Percentiles rank a stretch among this genome's conserved stretches.
Conservation (phyloP, 2,888 invertebrate species). For the Idaea aversata region DNA sequence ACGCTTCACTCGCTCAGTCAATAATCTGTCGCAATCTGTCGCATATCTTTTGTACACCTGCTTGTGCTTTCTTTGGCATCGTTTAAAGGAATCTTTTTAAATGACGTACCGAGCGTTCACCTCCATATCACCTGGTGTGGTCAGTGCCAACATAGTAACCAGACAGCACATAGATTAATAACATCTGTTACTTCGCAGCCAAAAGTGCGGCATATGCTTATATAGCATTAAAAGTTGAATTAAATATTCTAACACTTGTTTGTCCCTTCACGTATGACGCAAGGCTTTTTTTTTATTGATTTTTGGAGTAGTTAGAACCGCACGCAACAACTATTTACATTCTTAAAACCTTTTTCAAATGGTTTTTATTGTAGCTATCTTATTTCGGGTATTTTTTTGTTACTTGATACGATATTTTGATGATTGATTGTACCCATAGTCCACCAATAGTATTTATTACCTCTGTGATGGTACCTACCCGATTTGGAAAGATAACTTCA, state of each 20-base stretch:
- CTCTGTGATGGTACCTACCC: too few species aligned
- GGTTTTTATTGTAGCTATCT: too few species aligned
- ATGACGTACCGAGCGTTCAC: neutral
- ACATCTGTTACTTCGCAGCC: neutral
- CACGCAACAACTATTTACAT: neutral
- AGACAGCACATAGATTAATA: neutral
- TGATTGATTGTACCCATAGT: too few species aligned
- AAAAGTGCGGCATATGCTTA: neutral
- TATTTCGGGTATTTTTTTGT: too few species aligned
- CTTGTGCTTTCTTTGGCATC: neutral
- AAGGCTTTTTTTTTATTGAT: neutral
- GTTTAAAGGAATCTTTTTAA: neutral
- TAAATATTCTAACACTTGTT: neutral
- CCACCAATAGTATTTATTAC: too few species aligned
- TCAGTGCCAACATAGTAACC: neutral
- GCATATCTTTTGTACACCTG: neutral
- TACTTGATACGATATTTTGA: too few species aligned
- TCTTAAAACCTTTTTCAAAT: too few species aligned
- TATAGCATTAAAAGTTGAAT: neutral
- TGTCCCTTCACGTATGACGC: neutral
- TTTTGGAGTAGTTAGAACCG: neutral
- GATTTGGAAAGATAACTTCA: too few species aligned
- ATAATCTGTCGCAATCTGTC: too few species aligned
- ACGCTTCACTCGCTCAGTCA: too few species aligned
- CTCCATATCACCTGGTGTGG: neutral